Base-by-base conservation (phyloP, 2,888 invertebrate genomes). In the Diadromus collaris region DNA sequence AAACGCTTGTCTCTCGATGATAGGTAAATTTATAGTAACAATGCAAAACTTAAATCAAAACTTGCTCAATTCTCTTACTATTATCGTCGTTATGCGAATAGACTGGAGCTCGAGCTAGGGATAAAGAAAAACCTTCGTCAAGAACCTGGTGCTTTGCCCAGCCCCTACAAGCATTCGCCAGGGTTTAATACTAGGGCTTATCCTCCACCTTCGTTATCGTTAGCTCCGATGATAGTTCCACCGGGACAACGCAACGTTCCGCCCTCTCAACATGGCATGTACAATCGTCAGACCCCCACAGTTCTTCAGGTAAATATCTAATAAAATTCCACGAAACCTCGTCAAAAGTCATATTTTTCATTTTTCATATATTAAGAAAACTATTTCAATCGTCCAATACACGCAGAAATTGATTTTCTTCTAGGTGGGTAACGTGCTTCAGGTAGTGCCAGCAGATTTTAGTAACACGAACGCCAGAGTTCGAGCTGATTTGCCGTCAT, bases 1-100 rank as follows among this genome's bases (percentile, higher is more conserved):
- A 93, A 93, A 86, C 90, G 94, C 70, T 88, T 93, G 16, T 93
- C 94, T 0, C 89, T 94, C 9, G 94, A 94, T 79, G 93, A 94
- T 82, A 90, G 94, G 86, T 90, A 83, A 80, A 56, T 65, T 46
- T 9, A 38, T 13, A 38, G 13, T 38, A 13, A 13, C 38, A 4
- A 3, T 38, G 13, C 1, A 13, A 38, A 13, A 38, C 13, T 2
- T 13, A 0, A 4, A 38, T 38, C 1, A 13, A 38, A 54, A 24
- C 41, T 24, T 73, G 65, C 58, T 68, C 32, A 16, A 41, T 34
- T 41, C 48, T 73, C 13, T 7, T 16, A 46, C 69, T 68, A 48
- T 63, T 73, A 5, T 76, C 1, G 65, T 56, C 63, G 70, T 64
- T 13, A 38, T 38, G 38, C 4, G 13, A 19, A 51, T 74, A 89